Percentiles rank a stretch among this genome's conserved stretches.
These are phyloP conservation scores for Ailuropoda melanoleuca DNA, from an alignment of 2,113 vertebrate genomes.

Conservation along the genomic window DNA sequence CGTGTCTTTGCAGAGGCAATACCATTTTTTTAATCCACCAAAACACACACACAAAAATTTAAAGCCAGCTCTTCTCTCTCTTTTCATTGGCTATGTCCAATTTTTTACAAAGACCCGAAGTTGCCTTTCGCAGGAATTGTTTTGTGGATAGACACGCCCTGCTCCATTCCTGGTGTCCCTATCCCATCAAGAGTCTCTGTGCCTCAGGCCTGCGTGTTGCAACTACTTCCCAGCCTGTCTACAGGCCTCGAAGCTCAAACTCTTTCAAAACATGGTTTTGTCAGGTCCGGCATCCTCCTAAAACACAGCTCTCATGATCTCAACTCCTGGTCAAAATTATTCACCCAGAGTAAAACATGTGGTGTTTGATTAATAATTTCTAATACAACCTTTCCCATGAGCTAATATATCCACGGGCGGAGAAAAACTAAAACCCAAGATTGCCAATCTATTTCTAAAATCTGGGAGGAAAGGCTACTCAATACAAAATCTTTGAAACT, in stretches of 20 bases:
- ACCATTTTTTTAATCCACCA: neutral
- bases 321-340: constrained; percentile 6
- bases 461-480: neutral
- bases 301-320: neutral
- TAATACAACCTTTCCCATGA: neutral
- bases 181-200: neutral
- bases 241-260: neutral
- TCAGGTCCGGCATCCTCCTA: neutral
- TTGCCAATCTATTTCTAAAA: constrained; percentile 7
- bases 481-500: neutral
- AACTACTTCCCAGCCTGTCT: neutral
- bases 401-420: neutral
- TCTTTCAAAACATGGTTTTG: neutral
- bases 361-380: neutral
- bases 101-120: neutral
- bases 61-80: neutral
- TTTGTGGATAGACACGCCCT: neutral
- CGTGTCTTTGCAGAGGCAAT: neutral
- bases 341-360: neutral
- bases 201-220: neutral
- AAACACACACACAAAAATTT: neutral
- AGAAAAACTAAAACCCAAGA: neutral
- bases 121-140: neutral
- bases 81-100: neutral
- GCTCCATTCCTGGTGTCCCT: neutral